Base-by-base conservation (phyloP, 2,113 vertebrate genomes). In the Misgurnus anguillicaudatus region DNA sequence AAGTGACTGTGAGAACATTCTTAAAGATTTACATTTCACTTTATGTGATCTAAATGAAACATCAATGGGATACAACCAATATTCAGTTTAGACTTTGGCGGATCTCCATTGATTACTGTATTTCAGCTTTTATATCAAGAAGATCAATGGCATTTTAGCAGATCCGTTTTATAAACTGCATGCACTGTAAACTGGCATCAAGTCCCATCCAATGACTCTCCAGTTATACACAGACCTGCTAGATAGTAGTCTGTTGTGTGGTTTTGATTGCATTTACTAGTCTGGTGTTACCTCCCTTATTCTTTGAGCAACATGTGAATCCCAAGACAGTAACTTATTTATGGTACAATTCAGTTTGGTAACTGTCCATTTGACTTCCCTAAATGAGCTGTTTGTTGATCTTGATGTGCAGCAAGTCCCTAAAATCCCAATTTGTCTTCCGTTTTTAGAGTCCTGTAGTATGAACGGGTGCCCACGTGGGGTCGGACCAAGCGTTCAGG, bases 201-300 rank as follows among this genome's bases (percentile, higher is more conserved):
- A 75, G 69, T 80, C 82, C 78, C 82, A 83, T 77, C 48, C 57
- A 9, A 79, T 78, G 63, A 83, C 38, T 80, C 74, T 70, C 57
- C 63, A 79, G 58, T 62, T 74, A 41, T 74, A 62, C 38, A 64
- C 60, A 80, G 69, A 53, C 61, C 47, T 48, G 14, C 6, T 78
- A 38, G 66, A 60, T 78, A 72, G 36, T 75, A 42, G 41, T 53
- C 24, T 65, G 63, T 63, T 8, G 9, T 57, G 72, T n/a, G 31
- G 68, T 16, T 53, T 38, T 41, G 51, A 41, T 13, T 70, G 71
- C 75, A 57, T n/a, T 7, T 57, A n/a, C 53, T 51, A n/a, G n/a
- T n/a, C 47, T 57, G 53, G n/a, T 57, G 2, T n/a, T 74, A 47
- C 24, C 53, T 80, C 24, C 41, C 31, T 51, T 21, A 4, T 61